Conservation (phyloP, 2,113 vertebrate genomes). For the Sterna hirundo region DNA sequence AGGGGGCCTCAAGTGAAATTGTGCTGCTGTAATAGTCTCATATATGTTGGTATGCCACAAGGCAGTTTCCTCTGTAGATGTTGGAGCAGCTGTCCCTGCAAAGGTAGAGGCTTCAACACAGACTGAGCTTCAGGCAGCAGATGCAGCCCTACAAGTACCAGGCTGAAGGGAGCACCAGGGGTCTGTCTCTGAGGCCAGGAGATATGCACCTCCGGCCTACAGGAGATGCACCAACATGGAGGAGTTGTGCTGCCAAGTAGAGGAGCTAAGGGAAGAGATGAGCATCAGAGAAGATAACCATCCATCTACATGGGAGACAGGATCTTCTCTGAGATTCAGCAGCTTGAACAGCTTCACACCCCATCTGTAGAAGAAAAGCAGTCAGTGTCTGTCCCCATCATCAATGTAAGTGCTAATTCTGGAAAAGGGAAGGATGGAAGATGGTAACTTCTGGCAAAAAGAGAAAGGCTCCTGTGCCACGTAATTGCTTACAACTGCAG, state of each 20-base stretch:
- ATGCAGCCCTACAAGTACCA: background rate
- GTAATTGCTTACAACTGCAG: background rate
- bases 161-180: background rate
- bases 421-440: background rate
- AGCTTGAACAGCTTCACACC: background rate
- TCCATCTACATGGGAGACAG: background rate
- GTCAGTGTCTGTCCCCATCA: rapidly evolving
- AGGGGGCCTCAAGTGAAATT: background rate
- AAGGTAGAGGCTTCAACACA: background rate
- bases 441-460: background rate
- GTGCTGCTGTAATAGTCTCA: background rate
- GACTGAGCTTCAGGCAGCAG: background rate
- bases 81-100: background rate
- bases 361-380: background rate
- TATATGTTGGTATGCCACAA: background rate
- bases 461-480: background rate
- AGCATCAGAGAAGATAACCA: background rate
- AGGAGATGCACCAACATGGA: background rate
- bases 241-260: rapidly evolving
- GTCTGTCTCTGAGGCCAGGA: background rate
- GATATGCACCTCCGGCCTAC: background rate
- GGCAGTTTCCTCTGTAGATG: background rate
- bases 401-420: background rate
- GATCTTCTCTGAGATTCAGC: background rate
- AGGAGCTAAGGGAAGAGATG: background rate